phyloP scores from a whole-genome alignment of 2,113 vertebrate genomes.

The Cochlearius cochlearius region DNA sequence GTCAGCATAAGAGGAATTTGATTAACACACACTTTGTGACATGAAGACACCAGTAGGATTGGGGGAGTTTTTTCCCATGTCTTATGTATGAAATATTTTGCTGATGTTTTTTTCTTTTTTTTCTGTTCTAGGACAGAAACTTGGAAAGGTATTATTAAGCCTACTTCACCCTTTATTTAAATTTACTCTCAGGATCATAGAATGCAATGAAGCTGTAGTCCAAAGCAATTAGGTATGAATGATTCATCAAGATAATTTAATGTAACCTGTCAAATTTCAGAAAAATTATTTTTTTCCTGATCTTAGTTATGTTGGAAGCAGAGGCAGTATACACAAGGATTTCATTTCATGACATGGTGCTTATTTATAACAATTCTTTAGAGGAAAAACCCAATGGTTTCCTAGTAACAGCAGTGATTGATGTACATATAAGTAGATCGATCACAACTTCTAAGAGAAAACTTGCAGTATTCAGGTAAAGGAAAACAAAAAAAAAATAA shows the following conservation, averaged over 20 bases:
- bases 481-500: background rate
- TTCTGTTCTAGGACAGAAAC: background rate
- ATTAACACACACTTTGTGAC: background rate
- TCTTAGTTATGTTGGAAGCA: conserved; percentile 47
- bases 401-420: conserved; percentile 50
- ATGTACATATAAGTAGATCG: conserved; percentile 32
- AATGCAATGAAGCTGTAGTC: conserved; percentile 9
- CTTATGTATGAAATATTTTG: background rate
- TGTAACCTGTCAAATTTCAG: conserved; percentile 25
- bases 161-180: background rate
- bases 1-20: background rate
- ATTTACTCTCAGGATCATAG: conserved; percentile 25
- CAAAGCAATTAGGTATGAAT: conserved; percentile 40
- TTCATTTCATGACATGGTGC: conserved; percentile 13
- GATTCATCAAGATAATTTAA: conserved; percentile 44
- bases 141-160: background rate
- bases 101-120: background rate
- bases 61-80: background rate
- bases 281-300: conserved; percentile 52
- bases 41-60: background rate
- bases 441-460: conserved; percentile 38
- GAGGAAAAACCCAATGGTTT: conserved; percentile 35
- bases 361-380: conserved; percentile 41
- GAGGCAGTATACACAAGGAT: background rate
- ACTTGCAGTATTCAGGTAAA: conserved; percentile 34